A percentile compares a stretch with the other conserved stretches of the same genome.
Conservation (phyloP, 2,888 invertebrate species). For the Achlya flavicornis region DNA sequence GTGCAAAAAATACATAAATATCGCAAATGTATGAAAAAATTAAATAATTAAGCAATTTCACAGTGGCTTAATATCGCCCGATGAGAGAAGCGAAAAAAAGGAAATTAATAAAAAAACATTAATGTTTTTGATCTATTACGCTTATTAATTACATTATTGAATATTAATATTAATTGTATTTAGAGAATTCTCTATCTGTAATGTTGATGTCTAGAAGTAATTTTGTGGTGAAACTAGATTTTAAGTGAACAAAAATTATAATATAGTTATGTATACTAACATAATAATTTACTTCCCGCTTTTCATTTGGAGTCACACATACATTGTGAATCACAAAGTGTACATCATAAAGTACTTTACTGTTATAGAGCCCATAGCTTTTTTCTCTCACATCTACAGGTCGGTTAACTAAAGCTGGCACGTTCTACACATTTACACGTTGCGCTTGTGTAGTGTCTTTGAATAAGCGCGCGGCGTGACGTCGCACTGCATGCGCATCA, state of each 20-base stretch:
- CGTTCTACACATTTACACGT: too few relatives aligned
- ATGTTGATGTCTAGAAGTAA: slow-evolving; percentile 75
- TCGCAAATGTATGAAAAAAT: slow-evolving; percentile 12
- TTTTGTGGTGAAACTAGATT: slow-evolving; percentile 48
- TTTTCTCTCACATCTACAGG: background rate
- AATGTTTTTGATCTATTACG: slow-evolving; percentile 83
- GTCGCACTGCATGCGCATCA: too few relatives aligned
- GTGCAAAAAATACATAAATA: background rate
- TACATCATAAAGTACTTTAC: background rate
- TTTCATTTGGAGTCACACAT: background rate
- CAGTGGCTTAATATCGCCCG: slow-evolving; percentile 50
- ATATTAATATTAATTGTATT: slow-evolving; percentile 70
- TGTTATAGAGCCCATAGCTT: background rate
- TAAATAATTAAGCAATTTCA: slow-evolving; percentile 43
- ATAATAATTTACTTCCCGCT: background rate
- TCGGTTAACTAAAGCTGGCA: too few relatives aligned
- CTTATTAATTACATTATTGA: slow-evolving; percentile 81
- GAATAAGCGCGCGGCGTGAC: too few relatives aligned
- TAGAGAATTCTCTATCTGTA: slow-evolving; percentile 74
- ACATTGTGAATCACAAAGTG: too few relatives aligned
- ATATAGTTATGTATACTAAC: slow-evolving; percentile 9
- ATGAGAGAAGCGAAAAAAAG: slow-evolving; percentile 30
- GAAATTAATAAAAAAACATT: slow-evolving; percentile 64
- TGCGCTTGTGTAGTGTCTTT: too few relatives aligned
- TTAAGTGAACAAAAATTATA: slow-evolving; percentile 19